Conservation (phyloP, 2,797 vertebrate species). For the Spizella passerina region DNA sequence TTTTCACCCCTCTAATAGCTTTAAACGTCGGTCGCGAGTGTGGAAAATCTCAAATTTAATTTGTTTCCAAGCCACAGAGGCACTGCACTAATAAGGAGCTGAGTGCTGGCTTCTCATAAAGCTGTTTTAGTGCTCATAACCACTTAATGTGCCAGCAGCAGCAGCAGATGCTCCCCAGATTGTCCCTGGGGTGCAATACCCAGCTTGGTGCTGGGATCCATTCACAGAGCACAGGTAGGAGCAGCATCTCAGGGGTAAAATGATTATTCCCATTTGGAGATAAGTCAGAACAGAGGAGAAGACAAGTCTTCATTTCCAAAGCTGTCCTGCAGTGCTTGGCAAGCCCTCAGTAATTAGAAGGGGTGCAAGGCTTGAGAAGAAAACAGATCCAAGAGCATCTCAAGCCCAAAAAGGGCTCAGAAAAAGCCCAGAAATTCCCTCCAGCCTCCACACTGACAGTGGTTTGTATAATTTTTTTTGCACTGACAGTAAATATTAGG, state of each 20-base stretch:
- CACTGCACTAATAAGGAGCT: neutral
- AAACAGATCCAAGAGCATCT: neutral
- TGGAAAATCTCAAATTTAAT: neutral
- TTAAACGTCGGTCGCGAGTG: neutral
- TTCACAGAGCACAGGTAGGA: neutral
- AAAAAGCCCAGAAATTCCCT: neutral
- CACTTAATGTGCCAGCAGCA: neutral
- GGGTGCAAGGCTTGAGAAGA: neutral
- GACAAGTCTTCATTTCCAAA: neutral
- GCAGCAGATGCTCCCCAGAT: neutral
- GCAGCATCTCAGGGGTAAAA: neutral
- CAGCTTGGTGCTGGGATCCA: neutral
- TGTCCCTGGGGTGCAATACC: accelerated
- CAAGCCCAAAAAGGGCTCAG: neutral
- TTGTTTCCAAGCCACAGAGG: constrained; percentile 21
- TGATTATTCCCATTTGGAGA: neutral
- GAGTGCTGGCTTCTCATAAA: neutral
- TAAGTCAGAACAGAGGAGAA: neutral
- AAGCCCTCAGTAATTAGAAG: neutral
- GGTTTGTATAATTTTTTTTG: neutral
- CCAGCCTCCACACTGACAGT: neutral
- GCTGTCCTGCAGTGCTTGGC: neutral
- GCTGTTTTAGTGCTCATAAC: neutral
- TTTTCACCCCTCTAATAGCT: neutral
- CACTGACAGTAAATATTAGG: neutral